These are phyloP conservation scores for Xestia xanthographa DNA, from an alignment of 2,888 invertebrate species.

Conservation along the genomic window DNA sequence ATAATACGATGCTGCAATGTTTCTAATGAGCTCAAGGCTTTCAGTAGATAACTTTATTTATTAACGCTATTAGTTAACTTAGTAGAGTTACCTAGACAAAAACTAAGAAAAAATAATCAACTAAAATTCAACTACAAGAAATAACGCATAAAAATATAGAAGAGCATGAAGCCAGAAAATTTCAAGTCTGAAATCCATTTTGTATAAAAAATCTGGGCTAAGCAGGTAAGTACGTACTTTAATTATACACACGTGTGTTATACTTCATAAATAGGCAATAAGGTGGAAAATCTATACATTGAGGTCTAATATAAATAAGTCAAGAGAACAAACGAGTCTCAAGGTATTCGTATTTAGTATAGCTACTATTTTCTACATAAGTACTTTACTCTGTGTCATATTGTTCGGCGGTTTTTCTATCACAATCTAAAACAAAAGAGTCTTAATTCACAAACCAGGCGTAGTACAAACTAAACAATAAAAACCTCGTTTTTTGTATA, in stretches of 20 bases:
- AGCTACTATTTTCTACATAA: neutral
- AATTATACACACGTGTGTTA: neutral
- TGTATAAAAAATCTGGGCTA: neutral
- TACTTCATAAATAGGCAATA: neutral
- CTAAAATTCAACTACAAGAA: neutral
- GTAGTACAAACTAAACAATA: conserved; percentile 24
- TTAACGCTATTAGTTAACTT: conserved; percentile 1
- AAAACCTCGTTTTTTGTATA: conserved; percentile 52
- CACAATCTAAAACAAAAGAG: conserved; percentile 33
- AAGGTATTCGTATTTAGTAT: neutral
- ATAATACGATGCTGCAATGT: conserved; percentile 31
- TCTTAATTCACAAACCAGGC: conserved; percentile 29
- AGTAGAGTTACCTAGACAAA: too few relatives aligned
- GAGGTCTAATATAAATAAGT: neutral
- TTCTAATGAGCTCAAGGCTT: conserved; percentile 55
- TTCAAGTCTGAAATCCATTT: neutral
- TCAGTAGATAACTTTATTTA: conserved; percentile 19
- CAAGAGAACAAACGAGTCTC: neutral
- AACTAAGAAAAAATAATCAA: neutral
- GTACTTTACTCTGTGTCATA: neutral
- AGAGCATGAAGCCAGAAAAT: neutral
- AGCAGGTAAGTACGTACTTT: neutral
- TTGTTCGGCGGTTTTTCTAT: conserved; percentile 6
- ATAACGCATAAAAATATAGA: neutral
- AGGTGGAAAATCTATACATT: neutral